Base-by-base conservation (phyloP, 2,888 invertebrate species). In the Myopa testacea region DNA sequence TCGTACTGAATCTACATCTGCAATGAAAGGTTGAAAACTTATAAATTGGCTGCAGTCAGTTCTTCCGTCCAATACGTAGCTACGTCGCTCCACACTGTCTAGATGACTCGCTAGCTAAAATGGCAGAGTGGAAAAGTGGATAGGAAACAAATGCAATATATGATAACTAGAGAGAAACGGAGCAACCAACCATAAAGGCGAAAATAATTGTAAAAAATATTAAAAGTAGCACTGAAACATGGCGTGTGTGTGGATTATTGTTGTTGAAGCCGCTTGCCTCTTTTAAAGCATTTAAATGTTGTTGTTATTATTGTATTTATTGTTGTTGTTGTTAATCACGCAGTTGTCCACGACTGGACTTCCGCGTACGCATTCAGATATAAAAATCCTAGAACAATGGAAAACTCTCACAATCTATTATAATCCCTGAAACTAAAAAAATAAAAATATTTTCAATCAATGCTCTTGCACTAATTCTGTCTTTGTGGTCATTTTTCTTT, bases 1-100 rank as follows among this genome's bases (percentile, higher is more conserved):
- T 74, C 74, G 74, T 74, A 63, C 74, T 74, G 65, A 74, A 65
- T 63, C 65, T 60, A 74, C 65, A n/a, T 50, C 60, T 74, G 65
- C 74, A 65, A 63, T 50, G 65, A 74, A 16, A 34, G 65, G 19
- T 52, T 65, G 65, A 45, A 63, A 74, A 74, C 74, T 74, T 74
- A 74, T 65, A 74, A 74, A 74, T 74, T 52, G 34, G 65, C 74
- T 74, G 63, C 73, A 73, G 37, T 55, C 55, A 65, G 26, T 55
- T 70, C 16, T 14, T 40, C 58, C 50, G 52, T 45, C n/a, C 34
- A 65, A n/a, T 8, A 0, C 52, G 40, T 45, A 63, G 63, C 26
- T 63, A 34, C 65, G 65, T 65, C 52, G 16, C n/a, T 65, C 65
- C 58, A 7, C 72, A n/a, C 19, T 65, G 74, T 52, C 63, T 34